phyloP scores from a whole-genome alignment of 2,888 invertebrate genomes.

The Coenonympha arcania region DNA sequence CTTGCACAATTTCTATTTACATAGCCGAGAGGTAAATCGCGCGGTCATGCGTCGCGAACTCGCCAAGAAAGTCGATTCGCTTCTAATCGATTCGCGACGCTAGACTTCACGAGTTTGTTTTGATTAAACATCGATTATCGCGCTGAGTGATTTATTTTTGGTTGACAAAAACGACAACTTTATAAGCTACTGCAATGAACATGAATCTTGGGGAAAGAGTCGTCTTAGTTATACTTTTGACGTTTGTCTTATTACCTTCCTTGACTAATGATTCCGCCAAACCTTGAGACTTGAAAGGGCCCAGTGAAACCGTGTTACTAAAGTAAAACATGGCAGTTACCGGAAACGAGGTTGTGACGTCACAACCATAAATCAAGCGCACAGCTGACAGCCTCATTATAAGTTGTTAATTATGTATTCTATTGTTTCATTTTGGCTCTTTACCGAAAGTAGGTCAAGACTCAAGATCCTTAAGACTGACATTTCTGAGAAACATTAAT shows the following conservation, averaged over 20 bases:
- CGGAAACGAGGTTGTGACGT: conserved; percentile 35
- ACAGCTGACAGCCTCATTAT: conserved; percentile 7
- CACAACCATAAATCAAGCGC: conserved; percentile 37
- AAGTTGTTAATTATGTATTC: background rate
- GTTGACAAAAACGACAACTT: background rate
- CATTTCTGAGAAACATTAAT: too few relatives aligned
- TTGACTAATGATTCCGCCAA: background rate
- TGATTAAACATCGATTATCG: conserved; percentile 50
- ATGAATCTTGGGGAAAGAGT: too few relatives aligned
- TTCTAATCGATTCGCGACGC: conserved; percentile 48
- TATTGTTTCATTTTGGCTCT: conserved; percentile 3
- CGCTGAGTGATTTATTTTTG: conserved; percentile 12
- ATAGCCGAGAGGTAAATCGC: conserved; percentile 22
- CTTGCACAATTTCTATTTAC: conserved; percentile 23
- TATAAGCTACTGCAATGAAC: too few relatives aligned
- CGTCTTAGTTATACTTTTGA: too few relatives aligned
- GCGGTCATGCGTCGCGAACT: conserved; percentile 29
- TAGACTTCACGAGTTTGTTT: conserved; percentile 42
- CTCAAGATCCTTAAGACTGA: too few relatives aligned
- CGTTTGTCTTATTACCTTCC: background rate
- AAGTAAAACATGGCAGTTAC: conserved; percentile 20
- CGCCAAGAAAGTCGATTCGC: conserved; percentile 30
- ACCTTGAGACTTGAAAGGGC: conserved; percentile 12
- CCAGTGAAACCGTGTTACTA: conserved; percentile 13
- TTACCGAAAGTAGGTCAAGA: background rate